Evolutionary conservation across 2,113 vertebrate species (phyloP), one percentile per base, ranked within the genome.

Genomic region (Leiothrix lutea): DNA sequence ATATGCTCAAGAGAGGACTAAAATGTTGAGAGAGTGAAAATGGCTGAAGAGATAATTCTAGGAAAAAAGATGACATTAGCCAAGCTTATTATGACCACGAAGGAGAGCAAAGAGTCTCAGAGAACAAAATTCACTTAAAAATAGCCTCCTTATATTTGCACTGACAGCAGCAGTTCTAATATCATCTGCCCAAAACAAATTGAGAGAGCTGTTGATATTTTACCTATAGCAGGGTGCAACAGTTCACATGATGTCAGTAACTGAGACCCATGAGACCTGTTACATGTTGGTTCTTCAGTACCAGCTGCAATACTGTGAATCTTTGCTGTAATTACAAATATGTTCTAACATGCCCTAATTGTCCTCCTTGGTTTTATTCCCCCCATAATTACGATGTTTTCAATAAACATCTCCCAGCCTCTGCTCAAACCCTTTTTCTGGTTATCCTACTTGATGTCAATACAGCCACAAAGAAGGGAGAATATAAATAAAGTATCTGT

Each of bases 81-180:
- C 50, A 86, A 88, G 69, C 38, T 91, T 91, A 74, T 67, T 77
- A 69, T 17, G 53, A 80, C 36, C 57, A 79, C 38, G 82, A 74
- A 88, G 56, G 50, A 89, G 35, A 75, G 42, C 17, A 74, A 47
- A 91, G 66, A 51, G 42, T 47, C 58, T 86, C 80, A 94, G 90
- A 88, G 66, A 80, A 80, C 71, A 93, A 56, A 95, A 65, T 15
- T 73, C 64, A 42, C 62, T 90, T 77, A 69, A 86, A 96, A 88
- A 82, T 25, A 93, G 66, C 66, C 51, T 79, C 24, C 62, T 38
- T 35, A 47, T 22, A 65, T 29, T 77, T 58, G 40, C 70, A 83
- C 60, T 2, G 1, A 64, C 47, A 92, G 86, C 64, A 83, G 57
- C 4, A 4, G n/a, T n/a, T 91, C 29, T 62, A 50, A 3, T 16